Evolutionary conservation across 1,140 invertebrate species (phyloP).

Genomic region (Eciton burchellii): DNA sequence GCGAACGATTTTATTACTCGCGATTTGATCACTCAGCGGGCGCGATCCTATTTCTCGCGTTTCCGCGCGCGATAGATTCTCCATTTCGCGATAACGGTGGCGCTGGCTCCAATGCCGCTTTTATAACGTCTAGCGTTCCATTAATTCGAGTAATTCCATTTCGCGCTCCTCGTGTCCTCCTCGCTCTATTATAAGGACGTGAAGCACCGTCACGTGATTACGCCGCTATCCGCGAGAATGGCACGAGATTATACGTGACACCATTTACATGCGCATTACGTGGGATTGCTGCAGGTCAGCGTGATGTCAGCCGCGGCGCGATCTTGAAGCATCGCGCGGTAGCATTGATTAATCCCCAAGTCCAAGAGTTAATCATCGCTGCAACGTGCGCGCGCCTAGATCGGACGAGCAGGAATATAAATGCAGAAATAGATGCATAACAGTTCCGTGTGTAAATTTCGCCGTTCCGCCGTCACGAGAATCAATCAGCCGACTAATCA

Average conservation of each 20-base stretch:
- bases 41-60: background rate
- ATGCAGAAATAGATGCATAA: background rate
- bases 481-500: too few relatives aligned
- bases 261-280: constrained; percentile 27
- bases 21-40: background rate
- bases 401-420: background rate
- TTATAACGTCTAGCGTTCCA: too few relatives aligned
- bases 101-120: too few relatives aligned
- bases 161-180: background rate
- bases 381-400: background rate
- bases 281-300: constrained; percentile 10
- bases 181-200: constrained; percentile 24
- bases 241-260: constrained; percentile 23
- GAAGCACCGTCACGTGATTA: constrained; percentile 2
- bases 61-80: background rate
- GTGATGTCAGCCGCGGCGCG: background rate
- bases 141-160: constrained; percentile 12
- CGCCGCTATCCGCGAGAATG: background rate
- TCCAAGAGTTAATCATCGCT: background rate
- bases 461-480: background rate
- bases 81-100: background rate
- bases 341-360: constrained; percentile 5
- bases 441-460: background rate
- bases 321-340: background rate
- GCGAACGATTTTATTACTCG: background rate